These are phyloP conservation scores for Leptarthrus brevirostris DNA, from an alignment of 2,888 invertebrate genomes.

Conservation along the genomic window DNA sequence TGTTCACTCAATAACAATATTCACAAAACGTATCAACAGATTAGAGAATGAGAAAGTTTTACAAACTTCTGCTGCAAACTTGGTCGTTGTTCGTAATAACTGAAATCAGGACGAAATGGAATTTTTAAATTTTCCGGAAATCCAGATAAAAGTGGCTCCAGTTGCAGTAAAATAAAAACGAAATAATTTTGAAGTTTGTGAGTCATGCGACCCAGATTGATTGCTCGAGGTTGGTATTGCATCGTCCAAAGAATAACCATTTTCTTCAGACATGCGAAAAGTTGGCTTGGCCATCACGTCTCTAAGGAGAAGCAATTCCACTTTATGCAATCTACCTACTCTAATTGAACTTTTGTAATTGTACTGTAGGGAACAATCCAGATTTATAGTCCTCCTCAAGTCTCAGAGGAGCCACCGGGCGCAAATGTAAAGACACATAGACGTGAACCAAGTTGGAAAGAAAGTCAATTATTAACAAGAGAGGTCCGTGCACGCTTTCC, in stretches of 20 bases:
- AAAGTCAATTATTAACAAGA: constrained; percentile 15
- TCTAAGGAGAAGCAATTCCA: background rate
- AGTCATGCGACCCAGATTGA: constrained; percentile 6
- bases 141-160: too few species aligned
- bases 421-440: constrained; percentile 1
- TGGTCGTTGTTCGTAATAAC: too few species aligned
- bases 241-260: too few species aligned
- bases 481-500: background rate
- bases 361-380: constrained; percentile 56
- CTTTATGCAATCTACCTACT: constrained; percentile 52
- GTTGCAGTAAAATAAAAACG: constrained; percentile 14
- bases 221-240: background rate
- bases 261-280: background rate
- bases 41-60: too few species aligned
- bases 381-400: constrained; percentile 55
- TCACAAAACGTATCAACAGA: too few species aligned
- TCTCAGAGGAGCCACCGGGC: constrained; percentile 38
- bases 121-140: too few species aligned
- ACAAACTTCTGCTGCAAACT: too few species aligned
- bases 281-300: constrained; percentile 7
- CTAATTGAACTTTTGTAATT: constrained; percentile 58
- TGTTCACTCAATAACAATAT: too few species aligned
- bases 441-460: background rate
- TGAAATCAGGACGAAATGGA: too few species aligned
- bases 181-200: constrained; percentile 27